Base-by-base conservation (phyloP, 2,797 vertebrate genomes). In the Mormyrops attenuatus region DNA sequence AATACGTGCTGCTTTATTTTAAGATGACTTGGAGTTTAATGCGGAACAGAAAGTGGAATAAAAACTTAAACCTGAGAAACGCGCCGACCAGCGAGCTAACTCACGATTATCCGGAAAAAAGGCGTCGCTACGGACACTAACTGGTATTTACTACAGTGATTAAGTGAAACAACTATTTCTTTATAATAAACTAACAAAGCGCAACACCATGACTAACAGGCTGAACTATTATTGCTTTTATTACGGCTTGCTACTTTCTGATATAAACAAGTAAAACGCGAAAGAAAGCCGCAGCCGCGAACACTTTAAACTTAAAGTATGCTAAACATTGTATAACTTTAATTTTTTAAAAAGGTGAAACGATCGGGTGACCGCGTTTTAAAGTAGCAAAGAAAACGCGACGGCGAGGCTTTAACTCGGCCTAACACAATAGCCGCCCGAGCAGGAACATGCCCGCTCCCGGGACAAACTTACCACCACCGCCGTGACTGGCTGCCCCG, bases 401-500 rank as follows among this genome's bases (percentile, higher is more conserved):
- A 66, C 9, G 20, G 88, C 55, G 87, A 88, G 77, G 89, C 88
- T 88, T 52, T 77, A 15, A 30, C 20, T 66, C 2, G 82, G 88
- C 87, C 89, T 82, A 66, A 52, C n/a, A 89, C 47, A 55, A 87
- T 41, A 87, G 57, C 5, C 44, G 22, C 9, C 26, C 49, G 17
- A 41, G 44, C 60, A 44, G 66, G 50, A 80, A 38, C 52, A 11
- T n/a, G 73, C n/a, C 30, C 55, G 1, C 44, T 89, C 34, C 11
- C 41, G 17, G 49, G 34, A 50, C 41, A 82, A 93, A 95, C 95
- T 96, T 91, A 97, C 96, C 96, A 96, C 95, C 20, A 96, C 94
- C 85, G 94, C 96, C 49, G 95, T 95, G 73, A 97, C 90, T 22
- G 96, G 96, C 85, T 96, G 95, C 89, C 96, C 96, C 9, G 96